phyloP scores from a whole-genome alignment of 2,113 vertebrate species.

The Smithornis capensis region DNA sequence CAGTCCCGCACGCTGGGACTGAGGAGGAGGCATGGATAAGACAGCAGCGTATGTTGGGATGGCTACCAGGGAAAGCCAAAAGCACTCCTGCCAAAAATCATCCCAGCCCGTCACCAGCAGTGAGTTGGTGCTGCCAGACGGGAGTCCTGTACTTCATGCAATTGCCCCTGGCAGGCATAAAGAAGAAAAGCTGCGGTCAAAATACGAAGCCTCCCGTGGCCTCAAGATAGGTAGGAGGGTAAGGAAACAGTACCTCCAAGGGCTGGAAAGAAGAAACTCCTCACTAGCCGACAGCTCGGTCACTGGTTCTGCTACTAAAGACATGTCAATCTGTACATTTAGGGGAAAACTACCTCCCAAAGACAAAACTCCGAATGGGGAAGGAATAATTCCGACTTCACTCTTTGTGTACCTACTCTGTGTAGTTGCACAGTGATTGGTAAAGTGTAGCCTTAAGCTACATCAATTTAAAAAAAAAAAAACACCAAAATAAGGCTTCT shows the following conservation, averaged over 20 bases:
- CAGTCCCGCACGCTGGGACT: accelerated
- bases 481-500: background rate
- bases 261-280: background rate
- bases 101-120: background rate
- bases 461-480: background rate
- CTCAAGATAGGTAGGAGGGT: background rate
- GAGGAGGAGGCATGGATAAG: background rate
- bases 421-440: background rate
- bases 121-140: background rate
- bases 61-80: background rate
- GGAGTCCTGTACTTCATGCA: background rate
- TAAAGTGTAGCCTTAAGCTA: background rate
- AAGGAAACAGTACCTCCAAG: background rate
- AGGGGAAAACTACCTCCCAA: background rate
- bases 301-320: background rate
- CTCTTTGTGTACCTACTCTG: background rate
- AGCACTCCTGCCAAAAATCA: background rate
- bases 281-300: background rate
- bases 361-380: background rate
- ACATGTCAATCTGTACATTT: background rate
- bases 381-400: background rate
- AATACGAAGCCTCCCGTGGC: background rate
- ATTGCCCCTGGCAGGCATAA: background rate
- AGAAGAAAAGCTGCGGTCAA: background rate
- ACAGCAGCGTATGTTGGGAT: background rate